phyloP scores from a whole-genome alignment of 2,797 vertebrate genomes.

The Mycteria americana region DNA sequence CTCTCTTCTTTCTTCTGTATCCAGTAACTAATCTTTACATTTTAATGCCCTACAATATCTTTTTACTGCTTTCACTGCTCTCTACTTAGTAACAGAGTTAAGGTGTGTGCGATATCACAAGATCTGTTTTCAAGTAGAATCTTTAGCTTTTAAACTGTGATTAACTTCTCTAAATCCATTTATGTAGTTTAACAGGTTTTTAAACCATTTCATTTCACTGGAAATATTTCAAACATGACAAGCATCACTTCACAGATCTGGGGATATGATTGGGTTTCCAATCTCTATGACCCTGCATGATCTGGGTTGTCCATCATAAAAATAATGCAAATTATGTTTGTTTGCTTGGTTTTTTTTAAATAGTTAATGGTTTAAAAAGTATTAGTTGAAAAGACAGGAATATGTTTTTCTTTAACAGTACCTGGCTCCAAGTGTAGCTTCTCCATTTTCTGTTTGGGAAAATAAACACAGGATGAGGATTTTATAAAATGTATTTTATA shows the following conservation, averaged over 20 bases:
- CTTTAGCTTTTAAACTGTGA: constrained; percentile 42
- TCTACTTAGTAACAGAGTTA: constrained; percentile 59
- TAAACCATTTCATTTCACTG: constrained; percentile 56
- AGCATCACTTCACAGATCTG: constrained; percentile 81
- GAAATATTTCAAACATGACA: constrained; percentile 49
- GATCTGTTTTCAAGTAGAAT: constrained; percentile 69
- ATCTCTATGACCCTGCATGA: constrained; percentile 85
- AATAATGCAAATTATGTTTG: constrained; percentile 60
- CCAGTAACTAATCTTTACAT: constrained; percentile 66
- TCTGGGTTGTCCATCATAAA: constrained; percentile 66
- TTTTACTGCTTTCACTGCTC: constrained; percentile 64
- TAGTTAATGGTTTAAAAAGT: constrained; percentile 69
- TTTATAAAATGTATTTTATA: neutral
- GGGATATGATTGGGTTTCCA: constrained; percentile 93
- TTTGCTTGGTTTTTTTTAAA: constrained; percentile 31
- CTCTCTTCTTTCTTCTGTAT: constrained; percentile 77
- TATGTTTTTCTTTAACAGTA: constrained; percentile 83
- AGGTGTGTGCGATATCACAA: constrained; percentile 73
- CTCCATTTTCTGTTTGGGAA: constrained; percentile 76
- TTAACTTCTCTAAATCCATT: constrained; percentile 52
- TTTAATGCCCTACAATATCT: constrained; percentile 53
- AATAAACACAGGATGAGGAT: neutral
- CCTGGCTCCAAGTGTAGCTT: constrained; percentile 86
- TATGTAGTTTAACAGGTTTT: constrained; percentile 57
- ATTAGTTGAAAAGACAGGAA: constrained; percentile 66